Evolutionary conservation across 2,888 invertebrate species (phyloP), one percentile per base, ranked within the genome.

Genomic region (Meteorus colon): DNA sequence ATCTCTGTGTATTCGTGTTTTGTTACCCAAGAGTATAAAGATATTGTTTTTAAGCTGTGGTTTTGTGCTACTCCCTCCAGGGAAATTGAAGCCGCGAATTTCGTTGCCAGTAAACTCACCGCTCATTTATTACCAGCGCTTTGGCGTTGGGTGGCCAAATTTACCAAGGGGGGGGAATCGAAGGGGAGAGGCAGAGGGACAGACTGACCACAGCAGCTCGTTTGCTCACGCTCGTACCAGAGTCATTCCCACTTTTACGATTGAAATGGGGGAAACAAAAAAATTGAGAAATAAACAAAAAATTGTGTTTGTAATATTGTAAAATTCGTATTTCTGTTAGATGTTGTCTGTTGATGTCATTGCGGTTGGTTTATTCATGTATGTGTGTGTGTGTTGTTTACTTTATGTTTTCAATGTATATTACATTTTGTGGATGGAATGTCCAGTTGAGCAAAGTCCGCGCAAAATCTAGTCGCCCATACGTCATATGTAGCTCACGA

Each of bases 31-130:
- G 68, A 76, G 73, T 73, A 77, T 77, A 77, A 72, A 75, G 85
- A 86, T 86, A 86, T 86, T 86, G 87, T 87, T 87, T 87, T 87
- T 87, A 84, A 86, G 86, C 83, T 87, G 87, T 83, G 87, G 87
- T 87, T 87, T 87, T 84, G 84, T 82, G 78, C 80, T 62, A 70
- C 75, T 75, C 81, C 81, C 87, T 85, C 87, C 80, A 84, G 87
- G 87, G 87, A 87, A 87, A 87, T 87, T 87, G 87, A 84, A 84
- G 82, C 85, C 77, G 72, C 76, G 83, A 84, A 84, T 86, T 82
- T 82, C 82, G 82, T 82, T 81, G 83, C 83, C 84, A 82, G 81
- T 81, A 79, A 80, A 81, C 83, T 86, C 84, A 83, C 87, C 86
- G 86, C 87, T 86, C 87, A 87, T 87, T 87, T 87, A 87, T 87